Evolutionary conservation across 2,888 invertebrate genomes (phyloP).

Genomic region (Perizoma flavofasciatum): DNA sequence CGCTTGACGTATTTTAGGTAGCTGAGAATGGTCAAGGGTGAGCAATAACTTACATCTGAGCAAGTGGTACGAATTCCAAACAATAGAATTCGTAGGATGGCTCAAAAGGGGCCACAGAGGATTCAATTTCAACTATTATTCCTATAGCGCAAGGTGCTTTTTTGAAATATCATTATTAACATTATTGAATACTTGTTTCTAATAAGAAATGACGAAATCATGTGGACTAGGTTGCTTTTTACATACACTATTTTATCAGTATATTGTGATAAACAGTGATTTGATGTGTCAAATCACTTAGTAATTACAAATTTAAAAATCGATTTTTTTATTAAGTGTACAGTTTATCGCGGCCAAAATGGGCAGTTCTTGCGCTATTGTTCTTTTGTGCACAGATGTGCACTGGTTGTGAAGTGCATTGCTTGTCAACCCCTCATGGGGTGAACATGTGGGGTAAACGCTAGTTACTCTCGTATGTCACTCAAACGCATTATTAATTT

Average conservation of each 20-base stretch:
- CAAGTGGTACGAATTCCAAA: constrained; percentile 65
- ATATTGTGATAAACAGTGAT: too few species aligned
- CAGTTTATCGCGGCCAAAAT: constrained; percentile 22
- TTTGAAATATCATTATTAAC: not conserved
- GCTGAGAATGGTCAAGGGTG: constrained; percentile 40
- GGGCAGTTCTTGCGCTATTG: constrained; percentile 45
- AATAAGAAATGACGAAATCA: not conserved
- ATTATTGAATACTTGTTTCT: constrained; percentile 6
- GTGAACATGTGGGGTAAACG: constrained; percentile 47
- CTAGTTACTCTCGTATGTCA: constrained; percentile 20
- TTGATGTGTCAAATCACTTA: too few species aligned
- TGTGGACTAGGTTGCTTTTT: not conserved
- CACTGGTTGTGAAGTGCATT: constrained; percentile 49
- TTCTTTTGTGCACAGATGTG: constrained; percentile 68
- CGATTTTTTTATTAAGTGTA: too few species aligned
- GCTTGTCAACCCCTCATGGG: constrained; percentile 43
- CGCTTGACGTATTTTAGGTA: constrained; percentile 12
- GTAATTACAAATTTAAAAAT: too few species aligned
- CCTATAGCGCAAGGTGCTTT: constrained; percentile 3
- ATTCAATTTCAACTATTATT: constrained; percentile 12
- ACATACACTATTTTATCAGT: too few species aligned
- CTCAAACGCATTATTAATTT: constrained; percentile 17
- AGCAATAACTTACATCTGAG: constrained; percentile 52
- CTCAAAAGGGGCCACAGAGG: constrained; percentile 1
- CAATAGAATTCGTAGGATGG: constrained; percentile 48